A percentile compares a stretch with the other conserved stretches of the same genome.
Conservation (phyloP, 2,797 vertebrate species). For the Babyrousa celebensis region DNA sequence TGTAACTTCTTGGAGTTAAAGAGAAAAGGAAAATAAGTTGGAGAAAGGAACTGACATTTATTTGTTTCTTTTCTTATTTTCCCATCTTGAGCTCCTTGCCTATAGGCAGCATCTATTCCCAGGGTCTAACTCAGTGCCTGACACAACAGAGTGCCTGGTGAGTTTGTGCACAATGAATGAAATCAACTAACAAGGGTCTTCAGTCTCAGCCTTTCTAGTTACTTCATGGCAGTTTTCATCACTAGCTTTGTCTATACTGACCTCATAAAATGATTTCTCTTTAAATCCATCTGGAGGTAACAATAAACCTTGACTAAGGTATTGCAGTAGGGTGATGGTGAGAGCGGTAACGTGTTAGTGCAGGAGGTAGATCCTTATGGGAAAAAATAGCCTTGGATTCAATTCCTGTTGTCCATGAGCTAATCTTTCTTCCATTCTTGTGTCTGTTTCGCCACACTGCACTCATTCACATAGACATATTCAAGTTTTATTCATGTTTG, state of each 20-base stretch:
- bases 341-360: not conserved
- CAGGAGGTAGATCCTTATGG: not conserved
- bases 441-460: not conserved
- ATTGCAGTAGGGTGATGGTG: not conserved
- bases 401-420: not conserved
- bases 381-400: not conserved
- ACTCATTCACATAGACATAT: not conserved
- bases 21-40: not conserved
- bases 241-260: not conserved
- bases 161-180: not conserved
- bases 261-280: conserved; percentile 23
- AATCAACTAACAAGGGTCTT: not conserved
- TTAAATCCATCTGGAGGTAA: not conserved
- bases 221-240: not conserved
- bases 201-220: not conserved
- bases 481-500: not conserved
- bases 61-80: not conserved
- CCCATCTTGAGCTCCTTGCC: not conserved
- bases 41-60: not conserved
- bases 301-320: not conserved
- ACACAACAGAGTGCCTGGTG: not conserved
- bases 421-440: not conserved
- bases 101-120: not conserved
- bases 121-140: not conserved
- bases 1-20: not conserved